Base-by-base conservation (phyloP, 2,113 vertebrate species). In the Plotosus lineatus region DNA sequence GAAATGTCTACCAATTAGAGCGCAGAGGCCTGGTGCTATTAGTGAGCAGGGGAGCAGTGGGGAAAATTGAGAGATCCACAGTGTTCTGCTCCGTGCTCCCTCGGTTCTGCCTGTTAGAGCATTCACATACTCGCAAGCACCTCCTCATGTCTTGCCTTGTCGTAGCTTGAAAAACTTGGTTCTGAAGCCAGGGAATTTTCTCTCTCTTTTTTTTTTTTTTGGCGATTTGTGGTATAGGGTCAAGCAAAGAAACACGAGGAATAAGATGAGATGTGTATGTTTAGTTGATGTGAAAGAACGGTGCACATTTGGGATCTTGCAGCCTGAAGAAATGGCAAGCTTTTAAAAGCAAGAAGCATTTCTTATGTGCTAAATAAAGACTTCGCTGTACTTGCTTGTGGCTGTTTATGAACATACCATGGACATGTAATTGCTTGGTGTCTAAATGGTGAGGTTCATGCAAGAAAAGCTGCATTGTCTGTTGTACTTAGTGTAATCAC, bases 1-100 rank as follows among this genome's bases (percentile, higher is more conserved):
- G 90, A 94, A 91, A 90, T 89, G 87, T 92, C 91, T 80, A 91
- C 92, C 91, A 90, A 82, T 84, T 87, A 84, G 80, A 69, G 76
- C 87, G 53, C 78, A 14, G 23, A 77, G 84, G 66, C 77, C 87
- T 55, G 53, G 12, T 46, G 75, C 58, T 44, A 84, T 83, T 63
- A 83, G 56, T 68, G 56, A 33, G 76, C 42, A 78, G 31, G 79
- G 31, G 58, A 44, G 58, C 58, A 10, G 69, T 40, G 76, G 46
- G 40, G 75, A 74, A 75, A 81, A 83, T 72, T 60, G 50, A 78
- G 63, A 71, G 78, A 68, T 85, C 77, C 48, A 74, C n/a, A 63
- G 58, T 21, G 58, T 42, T 82, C 77, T 78, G 55, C 53, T 82
- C 77, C 50, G 42, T 19, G 8, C 69, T 71, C 56, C 21, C 51